Conservation (phyloP, 92 coral and sea anemone species). For the Zoanthus sansibaricus region DNA sequence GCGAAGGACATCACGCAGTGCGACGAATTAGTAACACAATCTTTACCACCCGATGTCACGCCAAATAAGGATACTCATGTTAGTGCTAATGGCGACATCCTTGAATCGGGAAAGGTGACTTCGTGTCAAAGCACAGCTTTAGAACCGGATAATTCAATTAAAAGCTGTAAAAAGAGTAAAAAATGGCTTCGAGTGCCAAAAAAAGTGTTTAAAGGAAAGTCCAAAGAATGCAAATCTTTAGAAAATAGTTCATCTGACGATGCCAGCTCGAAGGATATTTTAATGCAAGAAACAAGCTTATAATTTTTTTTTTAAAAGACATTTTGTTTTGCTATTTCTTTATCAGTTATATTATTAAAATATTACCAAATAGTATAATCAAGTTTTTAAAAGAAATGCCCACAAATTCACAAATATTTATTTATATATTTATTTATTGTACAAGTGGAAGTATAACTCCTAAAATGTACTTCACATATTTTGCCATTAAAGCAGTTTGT, state of each 20-base stretch:
- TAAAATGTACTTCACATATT: no score
- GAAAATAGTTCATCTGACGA: constrained; percentile 1
- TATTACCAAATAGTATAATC: no score
- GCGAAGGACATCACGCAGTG: not conserved
- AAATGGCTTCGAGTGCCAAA: not conserved
- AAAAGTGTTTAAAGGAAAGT: not conserved
- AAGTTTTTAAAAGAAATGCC: no score
- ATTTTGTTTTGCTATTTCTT: not conserved
- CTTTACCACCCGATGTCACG: not conserved
- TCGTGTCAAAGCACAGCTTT: not conserved
- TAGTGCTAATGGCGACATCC: constrained; percentile 1
- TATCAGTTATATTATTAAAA: not conserved
- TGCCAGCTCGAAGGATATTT: not conserved
- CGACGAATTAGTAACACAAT: constrained; percentile 1
- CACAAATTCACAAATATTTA: no score
- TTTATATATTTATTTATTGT: no score
- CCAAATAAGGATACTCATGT: not conserved
- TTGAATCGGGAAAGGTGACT: not conserved
- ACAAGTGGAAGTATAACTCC: no score
- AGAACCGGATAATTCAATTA: not conserved
- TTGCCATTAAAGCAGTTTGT: no score
- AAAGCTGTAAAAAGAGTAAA: not conserved
- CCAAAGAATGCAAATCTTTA: not conserved
- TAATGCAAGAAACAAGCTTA: constrained; percentile 26
- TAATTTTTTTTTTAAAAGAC: not conserved